Evolutionary conservation across 2,113 vertebrate species (phyloP), one percentile per base, ranked within the genome.

Genomic region (Paradisaea rubra): DNA sequence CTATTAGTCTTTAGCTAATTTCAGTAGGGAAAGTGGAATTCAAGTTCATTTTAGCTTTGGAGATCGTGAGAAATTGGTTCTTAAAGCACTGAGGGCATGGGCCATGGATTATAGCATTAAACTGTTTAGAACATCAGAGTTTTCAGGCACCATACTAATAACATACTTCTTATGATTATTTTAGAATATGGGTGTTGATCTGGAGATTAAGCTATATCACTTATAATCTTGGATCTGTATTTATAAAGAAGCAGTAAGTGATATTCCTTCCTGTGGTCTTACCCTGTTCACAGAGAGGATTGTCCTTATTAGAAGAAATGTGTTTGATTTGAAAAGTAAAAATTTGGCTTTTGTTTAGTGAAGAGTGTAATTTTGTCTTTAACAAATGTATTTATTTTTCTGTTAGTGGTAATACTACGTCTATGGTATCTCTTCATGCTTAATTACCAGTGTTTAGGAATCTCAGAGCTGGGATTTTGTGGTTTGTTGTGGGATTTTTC

Each of bases 31-130:
- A 87, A 73, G 89, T 76, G 45, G 83, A 94, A 84, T 91, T 92
- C 54, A n/a, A 95, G 78, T 92, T 92, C 89, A 30, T 84, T 93
- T 87, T 64, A 61, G 65, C 81, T 81, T 87, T 87, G 78, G 91
- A 91, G 92, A 94, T 92, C 89, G 57, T 96, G 96, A 97, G 96
- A 95, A 97, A 69, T 93, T 85, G 50, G 7, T 95, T 93, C 82
- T 94, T 92, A 80, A 92, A 77, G 82, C 60, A 81, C 31, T 41
- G 73, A 89, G 96, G 92, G 95, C 95, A 94, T 33, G 73, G 81
- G 76, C 86, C 57, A 45, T 84, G 92, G 95, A 92, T 96, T 95
- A 96, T 24, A 81, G 65, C 84, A 87, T 89, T 96, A 92, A 88
- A 76, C 19, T 84, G 77, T 95, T 86, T 25, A 86, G 71, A 94